A percentile compares a stretch with the other conserved stretches of the same genome.
Evolutionary conservation across 2,113 vertebrate genomes (phyloP).

Genomic region (Hemiprocne comata): DNA sequence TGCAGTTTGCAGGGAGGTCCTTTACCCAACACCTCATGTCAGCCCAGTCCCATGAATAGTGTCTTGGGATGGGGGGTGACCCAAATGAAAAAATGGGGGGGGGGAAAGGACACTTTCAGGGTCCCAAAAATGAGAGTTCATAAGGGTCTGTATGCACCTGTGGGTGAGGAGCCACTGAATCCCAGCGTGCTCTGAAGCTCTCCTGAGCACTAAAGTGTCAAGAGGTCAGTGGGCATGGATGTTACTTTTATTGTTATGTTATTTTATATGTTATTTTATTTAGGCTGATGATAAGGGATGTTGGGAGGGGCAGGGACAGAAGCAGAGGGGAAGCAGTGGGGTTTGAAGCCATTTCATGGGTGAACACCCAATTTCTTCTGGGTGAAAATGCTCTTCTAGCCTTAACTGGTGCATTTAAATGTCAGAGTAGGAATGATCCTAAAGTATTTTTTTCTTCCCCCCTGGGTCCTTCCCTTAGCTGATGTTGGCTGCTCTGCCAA

Average conservation of each 20-base stretch:
- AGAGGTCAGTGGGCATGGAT: not conserved
- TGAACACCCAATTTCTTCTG: not conserved
- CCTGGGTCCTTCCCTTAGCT: not conserved
- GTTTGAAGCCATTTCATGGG: not conserved
- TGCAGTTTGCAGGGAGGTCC: not conserved
- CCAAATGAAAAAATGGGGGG: rapidly evolving
- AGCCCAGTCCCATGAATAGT: not conserved
- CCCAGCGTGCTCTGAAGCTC: not conserved
- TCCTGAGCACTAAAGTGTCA: not conserved
- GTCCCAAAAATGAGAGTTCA: not conserved
- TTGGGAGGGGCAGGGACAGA: not conserved
- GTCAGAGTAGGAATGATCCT: not conserved
- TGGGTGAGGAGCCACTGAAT: not conserved
- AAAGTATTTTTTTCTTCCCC: not conserved
- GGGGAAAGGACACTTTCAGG: not conserved
- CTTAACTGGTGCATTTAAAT: not conserved
- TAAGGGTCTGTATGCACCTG: not conserved
- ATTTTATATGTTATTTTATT: not conserved
- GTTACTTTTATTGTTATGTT: not conserved
- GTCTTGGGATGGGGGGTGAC: not conserved
- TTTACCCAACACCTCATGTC: not conserved
- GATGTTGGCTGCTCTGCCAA: not conserved
- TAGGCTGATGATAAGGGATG: not conserved
- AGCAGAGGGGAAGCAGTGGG: not conserved
- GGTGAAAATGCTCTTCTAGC: not conserved